Evolutionary conservation across 2,113 vertebrate species (phyloP).

Genomic region (Pygathrix nemaeus): DNA sequence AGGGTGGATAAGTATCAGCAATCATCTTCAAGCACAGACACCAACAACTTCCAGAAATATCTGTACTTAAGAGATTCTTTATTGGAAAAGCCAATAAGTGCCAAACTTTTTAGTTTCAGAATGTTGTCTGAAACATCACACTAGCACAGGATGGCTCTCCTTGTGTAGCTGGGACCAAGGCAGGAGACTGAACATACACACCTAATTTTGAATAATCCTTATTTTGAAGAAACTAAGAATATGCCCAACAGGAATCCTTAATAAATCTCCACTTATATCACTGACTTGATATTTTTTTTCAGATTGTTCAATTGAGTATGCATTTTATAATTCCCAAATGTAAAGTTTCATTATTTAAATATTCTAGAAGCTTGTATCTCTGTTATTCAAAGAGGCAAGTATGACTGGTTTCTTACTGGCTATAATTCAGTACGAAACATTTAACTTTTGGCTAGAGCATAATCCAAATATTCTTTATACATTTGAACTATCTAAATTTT

Average conservation of each 20-base stretch:
- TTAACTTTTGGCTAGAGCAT: conserved; percentile 13
- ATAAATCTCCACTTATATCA: neutral
- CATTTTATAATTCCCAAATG: conserved; percentile 25
- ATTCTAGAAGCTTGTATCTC: conserved; percentile 6
- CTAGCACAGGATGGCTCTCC: neutral
- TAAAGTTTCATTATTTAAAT: conserved; percentile 36
- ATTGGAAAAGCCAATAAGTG: neutral
- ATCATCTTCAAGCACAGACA: neutral
- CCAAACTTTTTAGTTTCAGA: neutral
- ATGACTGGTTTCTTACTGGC: neutral
- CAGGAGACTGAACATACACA: neutral
- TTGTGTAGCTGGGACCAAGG: neutral
- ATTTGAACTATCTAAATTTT: neutral
- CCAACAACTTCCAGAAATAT: neutral
- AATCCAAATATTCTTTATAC: neutral
- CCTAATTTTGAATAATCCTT: neutral
- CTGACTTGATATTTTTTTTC: neutral
- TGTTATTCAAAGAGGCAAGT: neutral
- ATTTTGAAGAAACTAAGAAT: conserved; percentile 14
- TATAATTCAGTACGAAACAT: neutral
- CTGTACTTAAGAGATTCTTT: neutral
- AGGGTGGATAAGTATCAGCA: neutral
- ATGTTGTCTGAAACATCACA: neutral
- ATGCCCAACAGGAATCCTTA: neutral
- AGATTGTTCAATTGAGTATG: neutral